Conservation (phyloP, 2,797 vertebrate species). For the Falco columbarius region DNA sequence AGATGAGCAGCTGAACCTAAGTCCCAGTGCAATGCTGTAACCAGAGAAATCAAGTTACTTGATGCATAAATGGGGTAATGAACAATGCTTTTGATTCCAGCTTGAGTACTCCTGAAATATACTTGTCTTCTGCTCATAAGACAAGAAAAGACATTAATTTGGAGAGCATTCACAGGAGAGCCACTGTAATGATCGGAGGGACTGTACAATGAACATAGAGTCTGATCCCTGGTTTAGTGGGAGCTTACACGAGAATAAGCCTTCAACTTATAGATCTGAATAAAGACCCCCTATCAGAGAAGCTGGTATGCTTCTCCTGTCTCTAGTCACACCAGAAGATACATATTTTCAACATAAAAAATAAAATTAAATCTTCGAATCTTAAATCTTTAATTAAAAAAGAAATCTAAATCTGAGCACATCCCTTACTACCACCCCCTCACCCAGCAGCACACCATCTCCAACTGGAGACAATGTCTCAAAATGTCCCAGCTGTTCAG, state of each 20-base stretch:
- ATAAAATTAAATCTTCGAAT: neutral
- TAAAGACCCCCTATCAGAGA: neutral
- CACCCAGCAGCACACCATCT: neutral
- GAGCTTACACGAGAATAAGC: neutral
- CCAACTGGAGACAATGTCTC: neutral
- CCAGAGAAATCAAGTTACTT: neutral
- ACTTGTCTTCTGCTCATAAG: neutral
- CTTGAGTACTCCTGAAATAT: neutral
- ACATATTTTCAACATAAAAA: neutral
- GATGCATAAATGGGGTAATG: neutral
- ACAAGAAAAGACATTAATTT: neutral
- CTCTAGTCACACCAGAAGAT: neutral
- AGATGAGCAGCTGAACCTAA: neutral
- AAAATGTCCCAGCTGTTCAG: rapidly evolving
- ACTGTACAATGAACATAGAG: neutral
- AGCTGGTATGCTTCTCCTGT: neutral
- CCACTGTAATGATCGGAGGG: neutral
- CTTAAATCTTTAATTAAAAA: neutral
- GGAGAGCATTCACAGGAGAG: neutral
- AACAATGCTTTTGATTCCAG: neutral
- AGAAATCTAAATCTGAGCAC: neutral
- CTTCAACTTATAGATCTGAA: neutral
- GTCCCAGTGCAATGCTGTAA: neutral
- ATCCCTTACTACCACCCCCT: neutral
- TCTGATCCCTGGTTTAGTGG: neutral